phyloP scores from a whole-genome alignment of 2,797 vertebrate genomes.

The Linurgus olivaceus region DNA sequence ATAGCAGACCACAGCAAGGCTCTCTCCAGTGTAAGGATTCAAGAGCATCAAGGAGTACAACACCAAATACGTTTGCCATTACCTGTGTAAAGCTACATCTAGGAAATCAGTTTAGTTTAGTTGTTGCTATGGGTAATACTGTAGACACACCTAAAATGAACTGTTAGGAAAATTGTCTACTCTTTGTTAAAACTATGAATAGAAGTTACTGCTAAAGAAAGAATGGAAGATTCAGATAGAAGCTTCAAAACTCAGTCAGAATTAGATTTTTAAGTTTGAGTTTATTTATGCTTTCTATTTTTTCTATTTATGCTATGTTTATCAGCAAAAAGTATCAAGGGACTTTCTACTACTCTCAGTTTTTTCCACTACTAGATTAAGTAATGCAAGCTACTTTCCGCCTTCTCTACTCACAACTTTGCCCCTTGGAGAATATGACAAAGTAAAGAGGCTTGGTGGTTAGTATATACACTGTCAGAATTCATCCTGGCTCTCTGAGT shows the following conservation, averaged over 20 bases:
- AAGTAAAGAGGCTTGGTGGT: not conserved
- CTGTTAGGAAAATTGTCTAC: not conserved
- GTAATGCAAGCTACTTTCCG: not conserved
- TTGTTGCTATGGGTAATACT: not conserved
- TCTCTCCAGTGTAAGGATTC: not conserved
- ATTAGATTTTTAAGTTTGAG: not conserved
- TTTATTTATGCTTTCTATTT: not conserved
- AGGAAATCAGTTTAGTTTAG: not conserved
- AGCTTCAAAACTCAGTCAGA: not conserved
- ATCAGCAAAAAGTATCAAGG: not conserved
- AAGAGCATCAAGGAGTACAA: not conserved
- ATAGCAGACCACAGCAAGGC: not conserved
- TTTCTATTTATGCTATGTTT: not conserved
- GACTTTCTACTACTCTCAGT: not conserved
- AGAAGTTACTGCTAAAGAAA: not conserved
- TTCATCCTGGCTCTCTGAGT: not conserved
- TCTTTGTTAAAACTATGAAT: not conserved
- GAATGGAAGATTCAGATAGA: not conserved
- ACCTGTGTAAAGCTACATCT: not conserved
- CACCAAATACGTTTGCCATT: not conserved
- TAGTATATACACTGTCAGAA: not conserved
- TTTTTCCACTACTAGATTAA: not conserved
- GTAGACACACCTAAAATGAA: not conserved
- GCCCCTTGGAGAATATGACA: not conserved
- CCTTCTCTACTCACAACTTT: not conserved